Conservation (phyloP, 2,888 invertebrate genomes). For the Scaptodrosophila latifasciaeformis region DNA sequence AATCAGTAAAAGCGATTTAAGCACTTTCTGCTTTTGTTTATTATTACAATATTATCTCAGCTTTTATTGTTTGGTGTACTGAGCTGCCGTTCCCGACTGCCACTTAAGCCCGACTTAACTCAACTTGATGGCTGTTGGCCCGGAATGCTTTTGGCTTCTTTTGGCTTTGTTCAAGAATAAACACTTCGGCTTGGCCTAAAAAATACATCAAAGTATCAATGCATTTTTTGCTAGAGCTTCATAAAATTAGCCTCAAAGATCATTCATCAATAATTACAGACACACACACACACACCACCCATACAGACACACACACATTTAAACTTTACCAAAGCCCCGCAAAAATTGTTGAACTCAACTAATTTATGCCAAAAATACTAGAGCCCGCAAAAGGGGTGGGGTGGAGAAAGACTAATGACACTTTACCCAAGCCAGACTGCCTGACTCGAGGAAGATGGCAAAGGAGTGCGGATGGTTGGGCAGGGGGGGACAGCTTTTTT, state of each 20-base stretch:
- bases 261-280: constrained; percentile 69
- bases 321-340: background rate
- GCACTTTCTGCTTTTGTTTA: constrained; percentile 68
- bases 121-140: constrained; percentile 43
- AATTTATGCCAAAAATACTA: constrained; percentile 62
- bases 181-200: no score
- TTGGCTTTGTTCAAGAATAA: constrained; percentile 39
- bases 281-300: no score
- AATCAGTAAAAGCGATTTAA: constrained; percentile 68
- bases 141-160: constrained; percentile 22
- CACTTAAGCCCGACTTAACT: constrained; percentile 31
- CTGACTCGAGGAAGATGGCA: constrained; percentile 7
- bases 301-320: background rate
- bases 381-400: background rate
- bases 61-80: constrained; percentile 47
- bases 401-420: constrained; percentile 67
- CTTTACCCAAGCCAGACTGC: constrained; percentile 55
- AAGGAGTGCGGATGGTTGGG: background rate
- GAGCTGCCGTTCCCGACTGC: background rate
- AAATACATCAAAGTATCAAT: no score
- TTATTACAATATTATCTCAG: constrained; percentile 68
- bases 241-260: constrained; percentile 29
- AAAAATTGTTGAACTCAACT: constrained; percentile 33
- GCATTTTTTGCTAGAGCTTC: no score
- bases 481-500: background rate